These are phyloP conservation scores for Xiphophorus hellerii DNA, from an alignment of 2,113 vertebrate genomes.

Conservation along the genomic window DNA sequence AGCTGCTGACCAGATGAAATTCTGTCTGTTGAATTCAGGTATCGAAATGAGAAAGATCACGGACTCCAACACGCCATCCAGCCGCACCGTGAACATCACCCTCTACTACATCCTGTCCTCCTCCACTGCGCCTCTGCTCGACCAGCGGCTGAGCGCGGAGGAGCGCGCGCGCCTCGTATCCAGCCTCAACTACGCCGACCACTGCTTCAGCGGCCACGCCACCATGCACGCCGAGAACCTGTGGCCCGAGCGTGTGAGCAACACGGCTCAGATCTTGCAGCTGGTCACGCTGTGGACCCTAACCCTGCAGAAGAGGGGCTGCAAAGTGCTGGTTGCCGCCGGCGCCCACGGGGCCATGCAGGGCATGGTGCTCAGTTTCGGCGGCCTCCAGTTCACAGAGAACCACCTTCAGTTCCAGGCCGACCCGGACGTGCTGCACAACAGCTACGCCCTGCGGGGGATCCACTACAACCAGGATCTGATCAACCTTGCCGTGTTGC, in stretches of 20 bases:
- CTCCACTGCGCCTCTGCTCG: constrained; percentile 86
- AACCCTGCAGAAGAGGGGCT: constrained; percentile 93
- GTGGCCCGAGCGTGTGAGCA: constrained; percentile 86
- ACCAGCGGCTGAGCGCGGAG: constrained; percentile 74
- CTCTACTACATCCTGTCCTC: constrained; percentile 93
- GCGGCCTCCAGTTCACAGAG: constrained; percentile 96
- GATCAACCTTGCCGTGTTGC: constrained; percentile 89
- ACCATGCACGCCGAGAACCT: constrained; percentile 97
- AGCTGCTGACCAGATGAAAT: background rate
- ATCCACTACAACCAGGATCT: constrained; percentile 95
- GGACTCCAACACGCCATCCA: constrained; percentile 89
- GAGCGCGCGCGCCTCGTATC: constrained; percentile 87
- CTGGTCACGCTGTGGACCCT: constrained; percentile 93
- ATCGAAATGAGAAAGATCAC: constrained; percentile 96
- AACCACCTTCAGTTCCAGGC: constrained; percentile 99
- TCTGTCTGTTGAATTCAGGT: constrained; percentile 74
- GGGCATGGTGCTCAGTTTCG: constrained; percentile 96
- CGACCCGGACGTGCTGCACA: constrained; percentile 93
- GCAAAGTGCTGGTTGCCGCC: constrained; percentile 88
- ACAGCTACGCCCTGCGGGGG: constrained; percentile 93
- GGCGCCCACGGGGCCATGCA: constrained; percentile 94
- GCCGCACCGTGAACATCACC: constrained; percentile 92
- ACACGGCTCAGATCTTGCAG: constrained; percentile 87
- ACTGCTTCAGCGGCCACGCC: constrained; percentile 96
- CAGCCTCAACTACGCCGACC: constrained; percentile 93